Evolutionary conservation across 2,113 vertebrate species (phyloP), one percentile per base, ranked within the genome.

Genomic region (Fulica atra): DNA sequence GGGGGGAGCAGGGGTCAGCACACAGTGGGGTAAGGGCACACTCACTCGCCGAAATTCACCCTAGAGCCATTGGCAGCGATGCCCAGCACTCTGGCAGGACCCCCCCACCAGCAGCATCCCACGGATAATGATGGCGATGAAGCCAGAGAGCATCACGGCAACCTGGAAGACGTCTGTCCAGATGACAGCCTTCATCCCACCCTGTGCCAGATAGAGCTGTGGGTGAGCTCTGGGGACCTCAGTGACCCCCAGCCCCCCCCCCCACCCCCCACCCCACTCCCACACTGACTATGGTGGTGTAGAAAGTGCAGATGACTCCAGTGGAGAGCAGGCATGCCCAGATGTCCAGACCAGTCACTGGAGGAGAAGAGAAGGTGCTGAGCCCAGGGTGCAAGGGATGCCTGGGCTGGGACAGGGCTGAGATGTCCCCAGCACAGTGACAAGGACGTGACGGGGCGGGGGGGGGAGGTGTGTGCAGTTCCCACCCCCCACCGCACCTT

Each of bases 101-200:
- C 98, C 7, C n/a, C 99, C 99, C 10, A 82, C 96, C 79, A 99
- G 93, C 50, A 98, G 7, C 19, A 97, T 96, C 63, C 99, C 99
- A 0, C 98, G 98, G 92, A 98, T 93, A 73, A 98, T 96, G 81
- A 99, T 84, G 26, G 98, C 98, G 7, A 99, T 63, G 35, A 99
- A 99, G 4, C 99, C 99, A 0, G 97, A 93, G 16, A 99, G 95
- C 99, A 99, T 99, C 51, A 99, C 98, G 0, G 98, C 25, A 15
- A 99, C 98, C 96, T 99, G 99, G 97, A 99, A 99, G 53, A 99
- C 99, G 14, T 99, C 99, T 0, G 99, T 99, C 99, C 99, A 99
- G 94, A 99, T 96, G 53, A 99, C 99, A 4, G 99, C 99, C 94
- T 99, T 99, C 98, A 99, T 99, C 80, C 99, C 99, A 0, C 99